Evolutionary conservation across 2,113 vertebrate genomes (phyloP).

Genomic region (Pterocles burchelli): DNA sequence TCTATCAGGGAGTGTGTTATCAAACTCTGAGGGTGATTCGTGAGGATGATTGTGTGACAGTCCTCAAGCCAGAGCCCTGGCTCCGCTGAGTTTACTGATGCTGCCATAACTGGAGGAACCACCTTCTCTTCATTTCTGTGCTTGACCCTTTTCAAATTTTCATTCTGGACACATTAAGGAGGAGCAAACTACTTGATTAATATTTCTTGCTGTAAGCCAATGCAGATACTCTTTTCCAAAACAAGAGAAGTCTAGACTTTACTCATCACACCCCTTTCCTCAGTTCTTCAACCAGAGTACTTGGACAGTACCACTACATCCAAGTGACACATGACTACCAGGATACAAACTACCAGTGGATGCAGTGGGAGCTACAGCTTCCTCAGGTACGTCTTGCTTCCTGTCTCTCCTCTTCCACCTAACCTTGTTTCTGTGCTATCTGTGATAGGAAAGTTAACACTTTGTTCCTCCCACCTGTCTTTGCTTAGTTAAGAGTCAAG

Average conservation of each 20-base stretch:
- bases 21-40: neutral
- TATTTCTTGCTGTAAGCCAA: neutral
- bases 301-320: neutral
- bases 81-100: neutral
- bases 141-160: neutral
- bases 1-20: neutral
- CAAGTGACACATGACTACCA: neutral
- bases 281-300: neutral
- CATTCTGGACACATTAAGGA: neutral
- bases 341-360: neutral
- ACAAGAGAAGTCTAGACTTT: neutral
- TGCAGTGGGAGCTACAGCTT: neutral
- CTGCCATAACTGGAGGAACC: neutral
- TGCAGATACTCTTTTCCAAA: neutral
- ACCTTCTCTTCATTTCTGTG: neutral
- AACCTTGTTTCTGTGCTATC: neutral
- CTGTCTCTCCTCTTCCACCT: fast-evolving
- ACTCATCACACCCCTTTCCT: neutral
- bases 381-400: neutral
- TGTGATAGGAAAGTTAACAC: neutral
- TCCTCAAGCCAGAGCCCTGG: neutral
- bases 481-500: neutral
- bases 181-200: neutral
- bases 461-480: neutral
- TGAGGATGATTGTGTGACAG: neutral